Conservation (phyloP, 2,797 vertebrate genomes). For the Harpagifer antarcticus region DNA sequence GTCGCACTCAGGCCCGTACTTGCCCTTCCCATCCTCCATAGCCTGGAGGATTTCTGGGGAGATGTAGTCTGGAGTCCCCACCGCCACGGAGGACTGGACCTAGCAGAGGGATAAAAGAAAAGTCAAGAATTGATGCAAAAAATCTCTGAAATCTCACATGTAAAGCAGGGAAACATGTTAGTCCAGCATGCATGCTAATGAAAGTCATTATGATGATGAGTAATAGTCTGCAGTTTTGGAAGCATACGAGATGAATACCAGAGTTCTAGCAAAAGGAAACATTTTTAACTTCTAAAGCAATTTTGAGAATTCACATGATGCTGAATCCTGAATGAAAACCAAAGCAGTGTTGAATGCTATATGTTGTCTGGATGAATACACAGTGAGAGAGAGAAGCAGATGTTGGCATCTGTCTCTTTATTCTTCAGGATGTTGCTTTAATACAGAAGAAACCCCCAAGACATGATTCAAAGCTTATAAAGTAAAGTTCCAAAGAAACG, state of each 20-base stretch:
- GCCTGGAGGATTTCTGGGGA: slow-evolving; percentile 99
- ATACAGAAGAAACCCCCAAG: slow-evolving; percentile 1
- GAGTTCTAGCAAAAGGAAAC: slow-evolving; percentile 23
- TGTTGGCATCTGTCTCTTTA: slow-evolving; percentile 10
- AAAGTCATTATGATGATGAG: slow-evolving; percentile 14
- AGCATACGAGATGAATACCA: slow-evolving; percentile 20
- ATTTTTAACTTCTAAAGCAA: neutral
- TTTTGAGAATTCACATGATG: neutral
- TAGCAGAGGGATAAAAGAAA: slow-evolving; percentile 55
- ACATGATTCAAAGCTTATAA: slow-evolving; percentile 8
- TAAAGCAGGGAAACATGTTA: neutral
- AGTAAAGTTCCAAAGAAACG: neutral
- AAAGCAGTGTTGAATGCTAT: neutral
- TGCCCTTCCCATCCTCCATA: slow-evolving; percentile 99
- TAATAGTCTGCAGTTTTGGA: slow-evolving; percentile 34
- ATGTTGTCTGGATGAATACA: neutral
- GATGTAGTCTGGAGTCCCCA: slow-evolving; percentile 98
- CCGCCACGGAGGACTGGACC: slow-evolving; percentile 98
- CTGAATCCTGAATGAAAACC: slow-evolving; percentile 1
- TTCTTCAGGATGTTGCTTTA: slow-evolving; percentile 24
- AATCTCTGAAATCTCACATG: neutral
- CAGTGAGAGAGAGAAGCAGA: slow-evolving; percentile 25
- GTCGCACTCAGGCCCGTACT: slow-evolving; percentile 98
- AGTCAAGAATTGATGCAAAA: neutral
- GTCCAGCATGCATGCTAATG: slow-evolving; percentile 7